A percentile compares a stretch with the other conserved stretches of the same genome.
Conservation (phyloP, 2,797 vertebrate species). For the Borostomias antarcticus region DNA sequence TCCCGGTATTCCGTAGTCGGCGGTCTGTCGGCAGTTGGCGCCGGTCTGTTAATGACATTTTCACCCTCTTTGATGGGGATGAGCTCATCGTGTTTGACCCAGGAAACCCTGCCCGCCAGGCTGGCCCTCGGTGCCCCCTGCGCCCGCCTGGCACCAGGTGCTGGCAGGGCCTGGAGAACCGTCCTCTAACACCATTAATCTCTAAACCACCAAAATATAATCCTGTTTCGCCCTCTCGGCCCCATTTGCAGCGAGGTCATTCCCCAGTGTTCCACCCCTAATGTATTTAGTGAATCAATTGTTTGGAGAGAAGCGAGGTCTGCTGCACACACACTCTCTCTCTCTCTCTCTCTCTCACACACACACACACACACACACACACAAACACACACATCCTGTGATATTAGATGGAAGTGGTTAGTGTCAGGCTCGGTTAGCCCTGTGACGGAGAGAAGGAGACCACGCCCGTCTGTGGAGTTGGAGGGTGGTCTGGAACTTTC, state of each 20-base stretch:
- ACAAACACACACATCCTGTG: constrained; percentile 4
- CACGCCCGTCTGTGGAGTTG: constrained; percentile 6
- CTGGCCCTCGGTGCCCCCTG: constrained; percentile 1
- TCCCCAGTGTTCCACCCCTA: constrained; percentile 35
- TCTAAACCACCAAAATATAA: constrained; percentile 57
- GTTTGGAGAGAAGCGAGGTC: constrained; percentile 5
- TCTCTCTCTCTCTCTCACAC: constrained; percentile 13
- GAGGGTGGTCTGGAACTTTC: background rate
- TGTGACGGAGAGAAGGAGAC: background rate
- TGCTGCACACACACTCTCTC: background rate
- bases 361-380: too few relatives aligned
- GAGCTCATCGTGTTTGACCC: constrained; percentile 30
- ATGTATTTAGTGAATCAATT: constrained; percentile 42
- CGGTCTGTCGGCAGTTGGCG: background rate
- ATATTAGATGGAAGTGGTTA: constrained; percentile 27
- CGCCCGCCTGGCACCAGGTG: constrained; percentile 54
- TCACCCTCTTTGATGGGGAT: constrained; percentile 37
- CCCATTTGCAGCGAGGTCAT: constrained; percentile 53
- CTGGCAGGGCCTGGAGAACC: constrained; percentile 39
- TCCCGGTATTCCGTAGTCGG: background rate
- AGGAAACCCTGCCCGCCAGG: background rate
- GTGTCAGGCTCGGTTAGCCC: constrained; percentile 22
- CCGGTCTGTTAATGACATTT: constrained; percentile 1
- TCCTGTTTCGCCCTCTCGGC: constrained; percentile 52
- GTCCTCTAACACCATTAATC: constrained; percentile 51